Percentiles rank a stretch among this genome's conserved stretches.
Evolutionary conservation across 2,797 vertebrate genomes (phyloP).

Genomic region (Intellagama lesueurii): DNA sequence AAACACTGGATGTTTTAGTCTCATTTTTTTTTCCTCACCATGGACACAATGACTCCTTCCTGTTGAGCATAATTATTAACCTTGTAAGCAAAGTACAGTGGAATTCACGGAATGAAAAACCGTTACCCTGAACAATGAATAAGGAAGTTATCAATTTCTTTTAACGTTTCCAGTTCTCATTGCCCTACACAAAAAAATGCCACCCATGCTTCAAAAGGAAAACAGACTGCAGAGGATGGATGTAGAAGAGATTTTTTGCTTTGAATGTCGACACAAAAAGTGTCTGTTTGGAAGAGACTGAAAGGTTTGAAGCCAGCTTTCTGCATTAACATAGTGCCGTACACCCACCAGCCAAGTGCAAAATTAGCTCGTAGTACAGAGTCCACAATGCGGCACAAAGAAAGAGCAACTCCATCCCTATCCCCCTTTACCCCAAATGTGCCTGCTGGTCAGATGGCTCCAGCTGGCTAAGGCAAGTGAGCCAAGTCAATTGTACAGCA

Average conservation of each 20-base stretch:
- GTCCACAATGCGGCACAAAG: neutral
- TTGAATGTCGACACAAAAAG: neutral
- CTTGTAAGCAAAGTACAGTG: constrained; percentile 19
- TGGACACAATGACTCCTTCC: neutral
- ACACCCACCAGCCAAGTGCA: neutral
- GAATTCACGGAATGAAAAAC: neutral
- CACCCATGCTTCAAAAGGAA: constrained; percentile 4
- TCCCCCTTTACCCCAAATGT: neutral
- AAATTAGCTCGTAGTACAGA: neutral
- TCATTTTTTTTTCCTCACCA: neutral
- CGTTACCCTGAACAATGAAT: neutral
- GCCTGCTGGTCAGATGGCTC: neutral
- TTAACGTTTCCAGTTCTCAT: constrained; percentile 12
- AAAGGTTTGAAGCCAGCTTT: neutral
- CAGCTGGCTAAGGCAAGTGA: neutral
- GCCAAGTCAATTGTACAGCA: neutral
- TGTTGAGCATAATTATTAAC: neutral
- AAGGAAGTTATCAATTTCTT: constrained; percentile 8
- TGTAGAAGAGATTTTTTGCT: neutral
- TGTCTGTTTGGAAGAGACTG: neutral
- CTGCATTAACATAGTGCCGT: neutral
- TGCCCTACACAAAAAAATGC: constrained; percentile 28
- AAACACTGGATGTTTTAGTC: neutral
- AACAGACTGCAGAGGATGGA: neutral
- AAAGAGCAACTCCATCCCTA: neutral